Evolutionary conservation across 2,797 vertebrate species (phyloP).

Genomic region (Tamandua tetradactyla): DNA sequence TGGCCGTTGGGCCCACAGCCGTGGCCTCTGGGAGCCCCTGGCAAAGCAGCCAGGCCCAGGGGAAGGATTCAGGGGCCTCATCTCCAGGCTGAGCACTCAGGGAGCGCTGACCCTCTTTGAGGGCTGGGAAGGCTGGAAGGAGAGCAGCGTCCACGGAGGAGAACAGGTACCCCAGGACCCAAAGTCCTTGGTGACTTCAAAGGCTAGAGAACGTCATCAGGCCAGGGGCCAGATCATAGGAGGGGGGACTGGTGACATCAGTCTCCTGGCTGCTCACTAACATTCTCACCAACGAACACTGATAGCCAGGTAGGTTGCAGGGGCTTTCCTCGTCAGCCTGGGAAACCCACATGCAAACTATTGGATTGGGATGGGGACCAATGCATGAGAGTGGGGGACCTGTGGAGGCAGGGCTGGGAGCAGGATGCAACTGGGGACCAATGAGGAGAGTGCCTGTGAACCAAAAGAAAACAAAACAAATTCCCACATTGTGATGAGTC

Average conservation of each 20-base stretch:
- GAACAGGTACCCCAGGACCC: background rate
- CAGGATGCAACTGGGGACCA: fast-evolving
- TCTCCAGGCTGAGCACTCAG: background rate
- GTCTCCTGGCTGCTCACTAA: background rate
- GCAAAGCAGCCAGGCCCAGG: background rate
- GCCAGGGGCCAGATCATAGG: background rate
- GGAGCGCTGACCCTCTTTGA: background rate
- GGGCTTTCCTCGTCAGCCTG: background rate
- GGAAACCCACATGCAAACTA: background rate
- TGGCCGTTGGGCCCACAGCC: background rate
- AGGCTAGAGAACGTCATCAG: background rate
- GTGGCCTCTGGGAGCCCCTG: background rate
- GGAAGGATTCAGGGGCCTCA: background rate
- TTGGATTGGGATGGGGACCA: background rate
- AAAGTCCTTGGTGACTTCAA: background rate
- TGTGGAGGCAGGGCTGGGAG: background rate
- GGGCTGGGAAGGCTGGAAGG: background rate
- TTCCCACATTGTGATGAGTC: background rate
- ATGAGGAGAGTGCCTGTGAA: background rate
- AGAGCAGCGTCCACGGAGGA: background rate
- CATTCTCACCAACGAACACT: background rate
- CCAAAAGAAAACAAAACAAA: background rate
- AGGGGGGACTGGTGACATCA: background rate
- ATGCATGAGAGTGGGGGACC: background rate
- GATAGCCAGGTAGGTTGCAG: background rate